phyloP scores from a whole-genome alignment of 1,140 invertebrate genomes.

The Hycleus phaleratus region DNA sequence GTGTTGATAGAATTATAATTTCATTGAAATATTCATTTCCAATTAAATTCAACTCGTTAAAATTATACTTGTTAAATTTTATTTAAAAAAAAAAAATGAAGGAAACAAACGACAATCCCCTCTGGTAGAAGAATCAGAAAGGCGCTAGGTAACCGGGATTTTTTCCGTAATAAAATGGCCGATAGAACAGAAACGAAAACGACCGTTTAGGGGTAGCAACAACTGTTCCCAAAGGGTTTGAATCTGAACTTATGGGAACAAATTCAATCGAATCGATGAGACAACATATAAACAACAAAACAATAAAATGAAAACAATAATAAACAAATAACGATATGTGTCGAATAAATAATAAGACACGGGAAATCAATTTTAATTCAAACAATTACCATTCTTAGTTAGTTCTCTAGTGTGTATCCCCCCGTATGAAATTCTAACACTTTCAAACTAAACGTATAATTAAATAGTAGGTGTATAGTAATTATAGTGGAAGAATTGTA shows the following conservation, averaged over 20 bases:
- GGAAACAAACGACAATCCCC: slow-evolving; percentile 24
- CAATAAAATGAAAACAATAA: slow-evolving; percentile 3
- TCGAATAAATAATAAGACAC: neutral
- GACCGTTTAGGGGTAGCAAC: slow-evolving; percentile 22
- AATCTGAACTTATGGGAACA: slow-evolving; percentile 20
- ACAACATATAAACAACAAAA: neutral
- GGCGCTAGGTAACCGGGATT: slow-evolving; percentile 26
- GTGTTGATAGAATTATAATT: no score
- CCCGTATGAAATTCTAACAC: no score
- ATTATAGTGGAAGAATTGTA: no score
- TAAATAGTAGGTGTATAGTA: no score
- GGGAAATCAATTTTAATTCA: slow-evolving; percentile 11
- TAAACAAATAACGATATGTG: neutral
- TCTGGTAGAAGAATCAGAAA: slow-evolving; percentile 28
- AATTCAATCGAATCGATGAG: slow-evolving; percentile 17
- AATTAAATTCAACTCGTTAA: no score
- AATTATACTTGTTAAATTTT: no score
- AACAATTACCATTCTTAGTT: slow-evolving; percentile 9
- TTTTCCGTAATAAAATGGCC: slow-evolving; percentile 24
- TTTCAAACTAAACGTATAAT: no score
- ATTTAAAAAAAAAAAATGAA: no score
- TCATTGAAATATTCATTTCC: no score
- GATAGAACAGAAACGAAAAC: slow-evolving; percentile 25
- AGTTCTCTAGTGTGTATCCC: no score
- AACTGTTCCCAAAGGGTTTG: slow-evolving; percentile 27